These are phyloP conservation scores for Notolabrus celidotus DNA, from an alignment of 2,797 vertebrate species.

Conservation along the genomic window DNA sequence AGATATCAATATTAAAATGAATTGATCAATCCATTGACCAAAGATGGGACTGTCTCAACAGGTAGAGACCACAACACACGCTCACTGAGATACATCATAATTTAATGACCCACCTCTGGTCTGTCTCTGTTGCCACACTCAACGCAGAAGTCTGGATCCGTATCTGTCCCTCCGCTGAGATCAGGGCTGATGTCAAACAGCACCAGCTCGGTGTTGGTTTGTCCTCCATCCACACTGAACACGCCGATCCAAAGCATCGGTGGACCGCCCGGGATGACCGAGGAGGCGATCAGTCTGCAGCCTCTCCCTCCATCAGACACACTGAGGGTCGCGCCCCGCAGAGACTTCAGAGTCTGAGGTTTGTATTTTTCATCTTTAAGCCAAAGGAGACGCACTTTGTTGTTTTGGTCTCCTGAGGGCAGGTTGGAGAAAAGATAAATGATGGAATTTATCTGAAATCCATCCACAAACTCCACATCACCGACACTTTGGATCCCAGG, in stretches of 20 bases:
- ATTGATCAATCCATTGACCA: no score
- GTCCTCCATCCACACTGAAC: slow-evolving; percentile 77
- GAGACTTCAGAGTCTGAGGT: accelerated
- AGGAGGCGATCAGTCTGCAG: slow-evolving; percentile 81
- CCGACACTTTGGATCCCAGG: accelerated
- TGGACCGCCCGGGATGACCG: slow-evolving; percentile 74
- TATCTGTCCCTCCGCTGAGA: accelerated
- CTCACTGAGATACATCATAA: no score
- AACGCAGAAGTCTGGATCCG: slow-evolving; percentile 39
- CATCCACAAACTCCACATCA: slow-evolving; percentile 71
- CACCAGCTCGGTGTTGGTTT: slow-evolving; percentile 62
- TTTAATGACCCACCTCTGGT: accelerated
- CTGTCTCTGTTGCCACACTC: accelerated
- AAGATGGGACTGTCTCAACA: no score
- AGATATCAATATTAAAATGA: no score
- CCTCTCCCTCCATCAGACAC: slow-evolving; percentile 8
- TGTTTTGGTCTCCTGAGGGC: accelerated
- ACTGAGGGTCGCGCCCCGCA: slow-evolving; percentile 44
- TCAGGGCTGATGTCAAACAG: slow-evolving; percentile 76
- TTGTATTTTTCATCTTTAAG: slow-evolving; percentile 12
- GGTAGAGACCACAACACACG: no score
- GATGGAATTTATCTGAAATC: slow-evolving; percentile 63
- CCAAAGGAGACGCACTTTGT: slow-evolving; percentile 62
- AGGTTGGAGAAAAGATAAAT: slow-evolving; percentile 75
- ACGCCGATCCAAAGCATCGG: slow-evolving; percentile 87